phyloP scores from a whole-genome alignment of 2,888 invertebrate genomes.

The Phytoseiulus persimilis region DNA sequence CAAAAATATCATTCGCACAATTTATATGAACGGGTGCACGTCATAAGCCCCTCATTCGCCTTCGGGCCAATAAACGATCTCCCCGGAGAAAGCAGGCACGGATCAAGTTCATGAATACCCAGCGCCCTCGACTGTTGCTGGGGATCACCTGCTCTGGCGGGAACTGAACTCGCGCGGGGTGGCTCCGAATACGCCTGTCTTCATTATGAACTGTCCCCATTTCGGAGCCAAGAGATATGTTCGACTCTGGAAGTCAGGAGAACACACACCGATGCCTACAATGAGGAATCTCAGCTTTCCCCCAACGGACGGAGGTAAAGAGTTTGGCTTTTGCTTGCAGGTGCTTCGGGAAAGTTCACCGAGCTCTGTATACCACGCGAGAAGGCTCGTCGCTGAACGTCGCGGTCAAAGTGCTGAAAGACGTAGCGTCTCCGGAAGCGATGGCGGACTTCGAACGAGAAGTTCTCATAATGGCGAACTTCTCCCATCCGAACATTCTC shows the following conservation, averaged over 20 bases:
- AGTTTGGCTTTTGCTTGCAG: background rate
- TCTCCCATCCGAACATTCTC: slow-evolving; percentile 67
- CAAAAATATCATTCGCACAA: background rate
- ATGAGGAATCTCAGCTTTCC: no score
- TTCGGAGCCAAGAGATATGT: no score
- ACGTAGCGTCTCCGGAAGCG: slow-evolving; percentile 64
- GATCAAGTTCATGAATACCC: no score
- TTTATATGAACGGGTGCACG: background rate
- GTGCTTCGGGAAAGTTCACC: slow-evolving; percentile 45
- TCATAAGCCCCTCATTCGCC: background rate
- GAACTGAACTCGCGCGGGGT: no score
- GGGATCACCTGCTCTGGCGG: no score
- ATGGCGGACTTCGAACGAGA: slow-evolving; percentile 71
- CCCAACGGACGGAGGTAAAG: background rate
- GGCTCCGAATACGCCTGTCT: no score
- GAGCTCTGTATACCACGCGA: slow-evolving; percentile 41
- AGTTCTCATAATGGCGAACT: slow-evolving; percentile 74
- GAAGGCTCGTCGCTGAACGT: slow-evolving; percentile 54
- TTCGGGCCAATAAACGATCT: background rate
- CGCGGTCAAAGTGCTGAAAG: slow-evolving; percentile 71
- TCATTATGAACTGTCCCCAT: no score
- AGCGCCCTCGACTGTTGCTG: no score
- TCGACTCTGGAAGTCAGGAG: no score
- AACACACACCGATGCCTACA: no score
- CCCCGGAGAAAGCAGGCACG: background rate